Percentiles rank a stretch among this genome's conserved stretches.
Conservation (phyloP, 2,797 vertebrate species). For the Ptychobarbus kaznakovi region DNA sequence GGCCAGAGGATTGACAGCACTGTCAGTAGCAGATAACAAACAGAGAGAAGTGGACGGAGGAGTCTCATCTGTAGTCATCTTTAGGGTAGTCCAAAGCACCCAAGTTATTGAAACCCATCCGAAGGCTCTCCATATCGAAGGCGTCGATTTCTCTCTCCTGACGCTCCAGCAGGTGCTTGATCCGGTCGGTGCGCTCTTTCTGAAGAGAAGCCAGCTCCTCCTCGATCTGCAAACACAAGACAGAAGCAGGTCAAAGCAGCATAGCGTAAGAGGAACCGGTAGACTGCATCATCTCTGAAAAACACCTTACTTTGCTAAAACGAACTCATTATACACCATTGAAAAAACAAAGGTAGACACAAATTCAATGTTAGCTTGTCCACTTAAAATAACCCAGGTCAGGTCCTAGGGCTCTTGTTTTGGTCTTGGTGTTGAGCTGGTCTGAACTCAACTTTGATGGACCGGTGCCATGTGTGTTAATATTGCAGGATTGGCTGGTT, state of each 20-base stretch:
- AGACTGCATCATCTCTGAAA: too few relatives aligned
- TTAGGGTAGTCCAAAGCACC: slow-evolving; percentile 94
- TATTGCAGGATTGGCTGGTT: background rate
- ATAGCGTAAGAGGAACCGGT: background rate
- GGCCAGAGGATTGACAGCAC: slow-evolving; percentile 58
- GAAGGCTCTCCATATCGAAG: slow-evolving; percentile 97
- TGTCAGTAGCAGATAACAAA: slow-evolving; percentile 79
- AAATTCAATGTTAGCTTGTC: background rate
- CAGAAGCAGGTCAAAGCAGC: slow-evolving; percentile 50
- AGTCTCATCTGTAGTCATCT: slow-evolving; percentile 98
- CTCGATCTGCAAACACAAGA: slow-evolving; percentile 84
- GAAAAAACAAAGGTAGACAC: too few relatives aligned
- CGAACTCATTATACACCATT: background rate
- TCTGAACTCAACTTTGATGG: background rate
- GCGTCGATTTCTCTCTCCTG: slow-evolving; percentile 94
- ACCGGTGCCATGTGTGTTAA: background rate
- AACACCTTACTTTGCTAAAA: background rate
- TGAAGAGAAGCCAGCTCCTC: slow-evolving; percentile 98
- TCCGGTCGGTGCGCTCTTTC: slow-evolving; percentile 96
- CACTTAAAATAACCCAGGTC: background rate
- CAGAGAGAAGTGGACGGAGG: slow-evolving; percentile 28
- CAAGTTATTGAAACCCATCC: slow-evolving; percentile 94
- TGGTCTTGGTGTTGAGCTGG: background rate
- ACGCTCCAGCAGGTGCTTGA: slow-evolving; percentile 94
- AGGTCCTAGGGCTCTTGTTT: background rate